phyloP scores from a whole-genome alignment of 2,888 invertebrate species.

The Baccha elongata region DNA sequence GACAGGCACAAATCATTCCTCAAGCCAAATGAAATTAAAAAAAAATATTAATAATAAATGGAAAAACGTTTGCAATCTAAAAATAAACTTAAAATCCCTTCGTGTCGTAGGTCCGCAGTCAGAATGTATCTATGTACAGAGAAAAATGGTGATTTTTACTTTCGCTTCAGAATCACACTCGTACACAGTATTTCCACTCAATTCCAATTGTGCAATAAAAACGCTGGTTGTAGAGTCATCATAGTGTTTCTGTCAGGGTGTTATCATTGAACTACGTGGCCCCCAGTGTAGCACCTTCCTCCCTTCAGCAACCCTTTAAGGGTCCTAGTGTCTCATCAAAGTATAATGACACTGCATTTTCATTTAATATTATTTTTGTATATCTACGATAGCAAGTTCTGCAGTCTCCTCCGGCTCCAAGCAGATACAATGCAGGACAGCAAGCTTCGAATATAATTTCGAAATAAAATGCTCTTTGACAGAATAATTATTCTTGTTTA shows the following conservation, averaged over 20 bases:
- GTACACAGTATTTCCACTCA: slow-evolving; percentile 12
- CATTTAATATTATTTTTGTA: background rate
- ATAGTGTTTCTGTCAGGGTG: background rate
- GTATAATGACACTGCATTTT: slow-evolving; percentile 50
- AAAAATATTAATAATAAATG: background rate
- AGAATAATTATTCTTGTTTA: slow-evolving; percentile 18
- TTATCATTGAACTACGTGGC: slow-evolving; percentile 35
- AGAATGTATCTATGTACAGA: background rate
- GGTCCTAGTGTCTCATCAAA: slow-evolving; percentile 7
- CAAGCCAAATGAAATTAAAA: slow-evolving; percentile 37
- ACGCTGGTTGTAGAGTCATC: background rate
- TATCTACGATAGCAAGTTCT: slow-evolving; percentile 1
- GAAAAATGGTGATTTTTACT: slow-evolving; percentile 39
- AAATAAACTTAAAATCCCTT: slow-evolving; percentile 47
- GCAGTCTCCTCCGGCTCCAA: too few species aligned
- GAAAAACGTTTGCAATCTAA: slow-evolving; percentile 56
- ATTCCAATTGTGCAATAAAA: slow-evolving; percentile 30
- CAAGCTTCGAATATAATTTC: slow-evolving; percentile 20
- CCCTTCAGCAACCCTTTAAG: background rate
- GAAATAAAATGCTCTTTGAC: slow-evolving; percentile 54
- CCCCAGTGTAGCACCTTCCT: slow-evolving; percentile 16
- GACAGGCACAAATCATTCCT: background rate
- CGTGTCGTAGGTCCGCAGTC: background rate
- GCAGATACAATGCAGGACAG: too few species aligned
- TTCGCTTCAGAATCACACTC: slow-evolving; percentile 15